Percentiles rank a stretch among this genome's conserved stretches.
Evolutionary conservation across 1,140 invertebrate genomes (phyloP).

Genomic region (Laupala kohalensis): DNA sequence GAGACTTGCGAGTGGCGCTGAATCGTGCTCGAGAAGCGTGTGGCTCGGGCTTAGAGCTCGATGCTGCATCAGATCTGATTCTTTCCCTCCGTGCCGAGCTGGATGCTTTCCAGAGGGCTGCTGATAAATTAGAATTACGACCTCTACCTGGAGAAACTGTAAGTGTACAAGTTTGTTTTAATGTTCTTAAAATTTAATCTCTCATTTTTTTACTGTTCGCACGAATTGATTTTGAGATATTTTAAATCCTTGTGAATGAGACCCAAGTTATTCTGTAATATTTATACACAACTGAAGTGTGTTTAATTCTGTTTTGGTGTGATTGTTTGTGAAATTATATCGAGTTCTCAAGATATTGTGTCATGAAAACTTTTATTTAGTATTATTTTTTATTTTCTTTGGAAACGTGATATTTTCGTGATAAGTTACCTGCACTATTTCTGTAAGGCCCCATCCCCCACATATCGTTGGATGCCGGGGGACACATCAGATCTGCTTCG

Average conservation of each 20-base stretch:
- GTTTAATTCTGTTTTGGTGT: no score
- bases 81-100: slow-evolving; percentile 67
- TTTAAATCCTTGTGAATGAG: not conserved
- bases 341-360: no score
- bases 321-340: no score
- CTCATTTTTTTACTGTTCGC: not conserved
- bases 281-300: no score
- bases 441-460: no score
- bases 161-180: slow-evolving; percentile 16
- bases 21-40: slow-evolving; percentile 75
- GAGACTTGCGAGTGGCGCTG: slow-evolving; percentile 67
- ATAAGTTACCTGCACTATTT: no score
- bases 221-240: not conserved
- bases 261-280: no score
- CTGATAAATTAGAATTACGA: slow-evolving; percentile 50
- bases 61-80: slow-evolving; percentile 71
- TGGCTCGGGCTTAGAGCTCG: slow-evolving; percentile 63
- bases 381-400: no score
- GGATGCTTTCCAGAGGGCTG: slow-evolving; percentile 61
- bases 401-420: no score
- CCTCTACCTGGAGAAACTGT: slow-evolving; percentile 78
- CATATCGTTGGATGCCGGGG: no score
- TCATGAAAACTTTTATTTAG: no score
- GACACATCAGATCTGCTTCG: no score
- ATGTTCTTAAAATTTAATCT: not conserved